phyloP scores from a whole-genome alignment of 1,140 invertebrate genomes.

The Diploscapter pachys region DNA sequence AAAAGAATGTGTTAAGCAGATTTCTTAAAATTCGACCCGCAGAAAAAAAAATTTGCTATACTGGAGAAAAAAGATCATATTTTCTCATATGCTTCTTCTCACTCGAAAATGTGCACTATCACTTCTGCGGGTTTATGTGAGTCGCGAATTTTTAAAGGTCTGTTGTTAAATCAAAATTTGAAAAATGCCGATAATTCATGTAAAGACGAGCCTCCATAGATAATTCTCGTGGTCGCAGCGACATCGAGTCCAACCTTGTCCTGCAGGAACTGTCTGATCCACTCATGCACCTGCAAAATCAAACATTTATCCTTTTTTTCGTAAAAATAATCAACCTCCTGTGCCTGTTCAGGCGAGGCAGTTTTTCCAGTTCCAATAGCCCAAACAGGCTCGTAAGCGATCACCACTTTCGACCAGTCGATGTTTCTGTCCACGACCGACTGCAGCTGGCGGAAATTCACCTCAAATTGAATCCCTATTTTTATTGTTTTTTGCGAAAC shows the following conservation, averaged over 20 bases:
- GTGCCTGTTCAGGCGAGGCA: constrained; percentile 83
- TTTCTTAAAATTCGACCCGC: too few relatives aligned
- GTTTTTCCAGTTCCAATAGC: constrained; percentile 99
- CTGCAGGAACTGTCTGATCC: constrained; percentile 78
- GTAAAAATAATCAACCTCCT: constrained; percentile 61
- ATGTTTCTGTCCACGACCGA: constrained; percentile 71
- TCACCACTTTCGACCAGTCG: constrained; percentile 80
- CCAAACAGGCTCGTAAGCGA: constrained; percentile 99
- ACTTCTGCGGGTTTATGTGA: too few relatives aligned
- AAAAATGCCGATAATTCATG: neutral
- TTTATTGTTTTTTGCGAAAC: neutral
- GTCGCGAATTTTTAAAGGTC: too few relatives aligned
- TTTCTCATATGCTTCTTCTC: too few relatives aligned
- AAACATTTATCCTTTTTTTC: too few relatives aligned
- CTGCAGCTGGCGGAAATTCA: constrained; percentile 81
- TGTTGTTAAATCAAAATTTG: too few relatives aligned
- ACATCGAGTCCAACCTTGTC: constrained; percentile 77
- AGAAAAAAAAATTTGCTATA: too few relatives aligned
- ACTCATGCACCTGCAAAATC: constrained; percentile 66
- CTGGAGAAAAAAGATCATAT: too few relatives aligned
- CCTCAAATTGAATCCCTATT: constrained; percentile 36
- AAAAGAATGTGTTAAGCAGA: too few relatives aligned
- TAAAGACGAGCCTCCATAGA: constrained; percentile 75
- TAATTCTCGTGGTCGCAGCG: constrained; percentile 75
- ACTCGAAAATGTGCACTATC: too few relatives aligned